Evolutionary conservation across 1,140 invertebrate genomes (phyloP).

Genomic region (Pseudomyrmex dendroicus): DNA sequence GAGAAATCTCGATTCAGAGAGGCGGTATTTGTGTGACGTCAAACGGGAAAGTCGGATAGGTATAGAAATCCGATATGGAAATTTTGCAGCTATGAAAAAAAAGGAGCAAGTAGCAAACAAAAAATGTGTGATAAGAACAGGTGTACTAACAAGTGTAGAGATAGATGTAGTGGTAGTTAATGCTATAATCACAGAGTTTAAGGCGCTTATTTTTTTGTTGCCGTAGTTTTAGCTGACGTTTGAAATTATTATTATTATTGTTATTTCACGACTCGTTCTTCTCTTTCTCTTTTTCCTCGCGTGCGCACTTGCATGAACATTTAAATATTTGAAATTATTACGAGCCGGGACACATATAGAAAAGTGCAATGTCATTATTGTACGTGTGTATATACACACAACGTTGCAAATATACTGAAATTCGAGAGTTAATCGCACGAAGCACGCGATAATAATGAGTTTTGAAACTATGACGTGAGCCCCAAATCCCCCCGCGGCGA

Average conservation of each 20-base stretch:
- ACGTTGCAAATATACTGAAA: constrained; percentile 24
- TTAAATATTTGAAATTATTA: no score
- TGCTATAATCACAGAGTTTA: background rate
- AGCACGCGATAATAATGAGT: constrained; percentile 62
- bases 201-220: background rate
- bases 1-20: constrained; percentile 27
- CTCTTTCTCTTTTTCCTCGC: no score
- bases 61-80: background rate
- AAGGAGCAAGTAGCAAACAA: background rate
- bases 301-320: no score
- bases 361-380: background rate
- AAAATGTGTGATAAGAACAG: background rate
- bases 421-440: constrained; percentile 64
- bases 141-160: background rate
- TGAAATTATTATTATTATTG: background rate
- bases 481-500: constrained; percentile 57
- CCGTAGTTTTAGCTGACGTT: background rate
- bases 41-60: background rate
- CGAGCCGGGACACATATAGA: background rate
- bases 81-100: background rate
- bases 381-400: constrained; percentile 17
- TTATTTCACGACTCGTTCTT: background rate
- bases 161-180: background rate
- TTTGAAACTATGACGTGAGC: constrained; percentile 58
- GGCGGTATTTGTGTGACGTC: background rate